Evolutionary conservation across 2,797 vertebrate species (phyloP).

Genomic region (Scyliorhinus canicula): DNA sequence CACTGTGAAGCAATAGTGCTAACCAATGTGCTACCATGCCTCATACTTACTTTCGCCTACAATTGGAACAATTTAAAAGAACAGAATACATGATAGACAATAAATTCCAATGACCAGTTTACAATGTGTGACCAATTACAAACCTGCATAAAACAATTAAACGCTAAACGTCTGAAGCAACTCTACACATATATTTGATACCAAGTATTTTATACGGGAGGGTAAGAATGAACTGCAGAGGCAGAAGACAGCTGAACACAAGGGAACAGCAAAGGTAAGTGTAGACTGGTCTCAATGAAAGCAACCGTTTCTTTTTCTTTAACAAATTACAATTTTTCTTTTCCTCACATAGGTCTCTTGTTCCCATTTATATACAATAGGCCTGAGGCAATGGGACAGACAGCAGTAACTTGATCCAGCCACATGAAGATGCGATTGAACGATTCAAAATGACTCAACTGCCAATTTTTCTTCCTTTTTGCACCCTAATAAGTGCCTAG

Average conservation of each 20-base stretch:
- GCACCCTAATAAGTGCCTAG: not conserved
- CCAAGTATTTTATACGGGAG: not conserved
- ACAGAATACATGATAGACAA: not conserved
- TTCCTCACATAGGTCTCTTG: not conserved
- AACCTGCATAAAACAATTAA: not conserved
- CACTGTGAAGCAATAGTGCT: too few relatives aligned
- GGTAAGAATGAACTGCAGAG: not conserved
- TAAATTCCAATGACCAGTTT: not conserved
- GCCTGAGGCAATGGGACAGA: not conserved
- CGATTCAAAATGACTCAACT: constrained; percentile 42
- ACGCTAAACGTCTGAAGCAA: not conserved
- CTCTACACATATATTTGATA: not conserved
- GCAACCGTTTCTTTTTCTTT: not conserved
- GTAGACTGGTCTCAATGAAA: not conserved
- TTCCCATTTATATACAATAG: not conserved
- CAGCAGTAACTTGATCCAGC: not conserved
- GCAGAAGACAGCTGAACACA: not conserved
- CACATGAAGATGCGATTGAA: not conserved
- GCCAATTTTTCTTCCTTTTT: not conserved
- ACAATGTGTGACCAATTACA: not conserved
- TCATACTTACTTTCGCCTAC: too few relatives aligned
- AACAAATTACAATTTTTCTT: not conserved
- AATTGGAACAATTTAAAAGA: not conserved
- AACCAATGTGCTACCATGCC: too few relatives aligned
- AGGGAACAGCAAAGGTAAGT: not conserved